Evolutionary conservation across 53 echinoderm and acorn worm species (phyloP).

Genomic region (Apostichopus leukothele): DNA sequence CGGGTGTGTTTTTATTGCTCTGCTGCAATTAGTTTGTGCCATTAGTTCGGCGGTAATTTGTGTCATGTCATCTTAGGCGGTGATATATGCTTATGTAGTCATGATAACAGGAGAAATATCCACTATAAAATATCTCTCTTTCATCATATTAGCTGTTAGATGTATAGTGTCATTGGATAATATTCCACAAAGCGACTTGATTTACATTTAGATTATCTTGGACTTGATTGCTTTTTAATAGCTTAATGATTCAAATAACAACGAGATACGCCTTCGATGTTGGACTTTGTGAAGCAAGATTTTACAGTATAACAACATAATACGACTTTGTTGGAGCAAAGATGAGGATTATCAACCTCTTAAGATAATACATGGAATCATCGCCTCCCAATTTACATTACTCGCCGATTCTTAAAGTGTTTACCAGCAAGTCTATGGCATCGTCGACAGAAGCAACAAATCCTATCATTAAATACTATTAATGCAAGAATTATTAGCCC

Average conservation of each 20-base stretch:
- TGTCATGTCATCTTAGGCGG: neutral
- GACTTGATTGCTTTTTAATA: neutral
- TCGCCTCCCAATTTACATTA: too few relatives aligned
- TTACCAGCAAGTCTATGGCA: too few relatives aligned
- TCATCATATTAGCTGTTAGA: neutral
- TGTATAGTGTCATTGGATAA: neutral
- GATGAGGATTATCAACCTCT: too few relatives aligned
- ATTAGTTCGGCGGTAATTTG: neutral
- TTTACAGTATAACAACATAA: too few relatives aligned
- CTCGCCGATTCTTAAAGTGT: too few relatives aligned
- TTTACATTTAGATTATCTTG: neutral
- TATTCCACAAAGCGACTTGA: neutral
- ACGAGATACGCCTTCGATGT: neutral
- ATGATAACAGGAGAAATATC: neutral
- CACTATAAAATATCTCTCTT: neutral
- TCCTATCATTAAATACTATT: too few relatives aligned
- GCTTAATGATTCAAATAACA: neutral
- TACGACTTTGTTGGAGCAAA: too few relatives aligned
- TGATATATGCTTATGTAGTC: neutral
- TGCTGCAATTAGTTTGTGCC: slow-evolving; percentile 9
- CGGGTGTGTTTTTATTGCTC: neutral
- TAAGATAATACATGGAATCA: too few relatives aligned
- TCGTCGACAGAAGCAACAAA: too few relatives aligned
- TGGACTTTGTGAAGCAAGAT: too few relatives aligned
- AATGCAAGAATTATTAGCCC: too few relatives aligned